phyloP scores from a whole-genome alignment of 2,888 invertebrate genomes.

The Smittia aterrima region DNA sequence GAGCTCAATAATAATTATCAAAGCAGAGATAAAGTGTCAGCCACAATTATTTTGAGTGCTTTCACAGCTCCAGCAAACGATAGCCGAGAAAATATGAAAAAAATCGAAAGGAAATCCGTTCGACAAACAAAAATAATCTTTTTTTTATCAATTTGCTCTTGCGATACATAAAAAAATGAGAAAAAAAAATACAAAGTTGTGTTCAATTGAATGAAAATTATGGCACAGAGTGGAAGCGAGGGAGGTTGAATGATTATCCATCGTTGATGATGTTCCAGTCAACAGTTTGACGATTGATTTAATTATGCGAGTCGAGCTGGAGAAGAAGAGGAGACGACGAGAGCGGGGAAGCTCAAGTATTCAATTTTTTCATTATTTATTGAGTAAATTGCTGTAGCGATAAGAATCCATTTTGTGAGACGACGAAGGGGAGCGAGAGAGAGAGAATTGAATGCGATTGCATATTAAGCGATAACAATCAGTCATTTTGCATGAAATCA shows the following conservation, averaged over 20 bases:
- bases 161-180: background rate
- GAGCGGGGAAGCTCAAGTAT: background rate
- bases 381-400: slow-evolving; percentile 15
- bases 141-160: slow-evolving; percentile 25
- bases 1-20: slow-evolving; percentile 2
- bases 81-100: background rate
- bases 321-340: too few relatives aligned
- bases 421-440: background rate
- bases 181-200: slow-evolving; percentile 6
- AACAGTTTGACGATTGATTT: slow-evolving; percentile 18
- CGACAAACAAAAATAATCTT: background rate
- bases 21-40: slow-evolving; percentile 20
- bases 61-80: background rate
- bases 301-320: slow-evolving; percentile 15
- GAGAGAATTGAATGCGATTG: background rate
- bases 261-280: background rate
- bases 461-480: slow-evolving; percentile 21
- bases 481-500: slow-evolving; percentile 16
- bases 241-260: background rate
- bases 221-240: background rate
- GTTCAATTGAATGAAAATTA: slow-evolving; percentile 31
- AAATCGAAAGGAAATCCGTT: slow-evolving; percentile 25
- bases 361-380: slow-evolving; percentile 44
- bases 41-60: background rate
- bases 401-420: slow-evolving; percentile 21